Conservation (phyloP, 1,140 invertebrate species). For the Micrasema minimum region DNA sequence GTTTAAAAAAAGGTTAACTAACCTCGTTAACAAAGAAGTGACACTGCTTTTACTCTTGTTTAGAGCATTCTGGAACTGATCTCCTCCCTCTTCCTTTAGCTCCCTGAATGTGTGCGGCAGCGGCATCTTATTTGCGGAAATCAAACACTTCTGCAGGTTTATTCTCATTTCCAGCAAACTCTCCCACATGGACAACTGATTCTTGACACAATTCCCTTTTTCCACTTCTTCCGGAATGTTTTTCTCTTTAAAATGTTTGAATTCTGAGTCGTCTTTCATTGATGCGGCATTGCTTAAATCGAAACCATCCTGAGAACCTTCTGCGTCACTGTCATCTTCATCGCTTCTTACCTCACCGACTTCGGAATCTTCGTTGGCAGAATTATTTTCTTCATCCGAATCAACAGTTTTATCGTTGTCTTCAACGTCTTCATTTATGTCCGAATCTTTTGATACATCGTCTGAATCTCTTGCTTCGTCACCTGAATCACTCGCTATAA, state of each 20-base stretch:
- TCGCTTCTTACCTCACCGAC: conserved; percentile 48
- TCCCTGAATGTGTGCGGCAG: conserved; percentile 68
- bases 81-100: conserved; percentile 61
- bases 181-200: conserved; percentile 85
- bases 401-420: conserved; percentile 10
- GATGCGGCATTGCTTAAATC: conserved; percentile 64
- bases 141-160: conserved; percentile 83
- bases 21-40: conserved; percentile 71
- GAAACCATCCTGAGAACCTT: conserved; percentile 60
- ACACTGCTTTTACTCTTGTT: conserved; percentile 68
- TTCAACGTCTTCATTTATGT: conserved; percentile 1
- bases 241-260: conserved; percentile 68
- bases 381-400: conserved; percentile 44
- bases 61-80: conserved; percentile 67
- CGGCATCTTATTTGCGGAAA: conserved; percentile 81
- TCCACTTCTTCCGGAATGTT: conserved; percentile 74
- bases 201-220: conserved; percentile 81
- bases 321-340: conserved; percentile 54
- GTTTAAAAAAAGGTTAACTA: conserved; percentile 25
- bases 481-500: neutral
- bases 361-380: no score
- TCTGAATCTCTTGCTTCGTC: neutral
- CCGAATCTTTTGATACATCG: no score
- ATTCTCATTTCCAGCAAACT: conserved; percentile 84
- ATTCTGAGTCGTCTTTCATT: conserved; percentile 56